Evolutionary conservation across 2,888 invertebrate genomes (phyloP).

Genomic region (Spisula solida): DNA sequence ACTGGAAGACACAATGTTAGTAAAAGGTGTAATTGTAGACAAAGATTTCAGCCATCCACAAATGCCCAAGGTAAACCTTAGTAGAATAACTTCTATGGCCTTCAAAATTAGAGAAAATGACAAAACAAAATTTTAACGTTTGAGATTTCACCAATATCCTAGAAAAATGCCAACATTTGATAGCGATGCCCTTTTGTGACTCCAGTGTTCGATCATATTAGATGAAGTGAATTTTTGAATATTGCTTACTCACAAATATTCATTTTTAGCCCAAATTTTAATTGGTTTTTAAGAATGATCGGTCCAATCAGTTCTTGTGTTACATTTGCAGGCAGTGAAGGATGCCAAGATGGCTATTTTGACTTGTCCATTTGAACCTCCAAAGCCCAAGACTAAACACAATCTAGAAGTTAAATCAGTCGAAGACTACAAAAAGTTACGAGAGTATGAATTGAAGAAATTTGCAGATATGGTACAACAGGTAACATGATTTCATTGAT

Average conservation of each 20-base stretch:
- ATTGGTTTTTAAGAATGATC: too few species aligned
- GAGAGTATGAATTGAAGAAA: slow-evolving; percentile 98
- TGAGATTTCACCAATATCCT: too few species aligned
- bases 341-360: slow-evolving; percentile 98
- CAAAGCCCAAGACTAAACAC: slow-evolving; percentile 99
- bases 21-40: slow-evolving; percentile 98
- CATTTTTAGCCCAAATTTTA: too few species aligned
- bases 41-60: slow-evolving; percentile 99
- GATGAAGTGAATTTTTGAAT: too few species aligned
- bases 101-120: too few species aligned
- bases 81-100: too few species aligned
- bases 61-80: slow-evolving; percentile 95
- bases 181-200: too few species aligned
- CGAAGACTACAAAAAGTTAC: slow-evolving; percentile 96
- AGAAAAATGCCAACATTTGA: too few species aligned
- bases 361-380: slow-evolving; percentile 99
- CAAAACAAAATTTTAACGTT: too few species aligned
- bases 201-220: too few species aligned
- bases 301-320: background rate
- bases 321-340: slow-evolving; percentile 89
- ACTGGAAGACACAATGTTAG: slow-evolving; percentile 98
- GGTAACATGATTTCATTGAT: slow-evolving; percentile 73
- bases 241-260: too few species aligned
- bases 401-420: slow-evolving; percentile 98
- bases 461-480: slow-evolving; percentile 96